Conservation (phyloP, 2,888 invertebrate species). For the Linyphia triangularis region DNA sequence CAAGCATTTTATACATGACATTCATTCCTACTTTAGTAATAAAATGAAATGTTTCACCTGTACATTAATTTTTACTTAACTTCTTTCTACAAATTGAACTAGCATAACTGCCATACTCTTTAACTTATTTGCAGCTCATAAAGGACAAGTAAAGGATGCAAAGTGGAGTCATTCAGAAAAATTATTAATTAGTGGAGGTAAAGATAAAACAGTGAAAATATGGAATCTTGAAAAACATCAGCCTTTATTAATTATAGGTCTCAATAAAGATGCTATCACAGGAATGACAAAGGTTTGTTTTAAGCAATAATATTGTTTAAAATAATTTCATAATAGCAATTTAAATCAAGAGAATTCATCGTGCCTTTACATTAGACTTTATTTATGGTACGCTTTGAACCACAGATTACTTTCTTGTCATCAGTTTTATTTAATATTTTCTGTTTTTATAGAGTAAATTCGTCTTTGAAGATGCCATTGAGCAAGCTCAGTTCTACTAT, state of each 20-base stretch:
- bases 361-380: no score
- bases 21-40: no score
- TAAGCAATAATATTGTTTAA: not conserved
- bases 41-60: no score
- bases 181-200: slow-evolving; percentile 40
- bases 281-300: slow-evolving; percentile 20
- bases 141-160: slow-evolving; percentile 21
- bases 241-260: slow-evolving; percentile 31
- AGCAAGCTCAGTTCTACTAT: slow-evolving; percentile 60
- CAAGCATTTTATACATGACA: not conserved
- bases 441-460: slow-evolving; percentile 15
- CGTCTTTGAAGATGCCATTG: slow-evolving; percentile 33
- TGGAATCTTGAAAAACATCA: slow-evolving; percentile 38
- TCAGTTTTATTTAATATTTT: not conserved
- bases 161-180: slow-evolving; percentile 54
- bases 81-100: no score
- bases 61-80: no score
- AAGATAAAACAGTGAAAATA: slow-evolving; percentile 48
- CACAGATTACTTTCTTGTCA: not conserved
- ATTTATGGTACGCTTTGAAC: not conserved
- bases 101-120: no score
- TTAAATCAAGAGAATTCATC: no score
- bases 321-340: no score
- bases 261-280: not conserved
- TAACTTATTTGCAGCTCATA: slow-evolving; percentile 36